Evolutionary conservation across 2,113 vertebrate species (phyloP), one percentile per base, ranked within the genome.

Genomic region (Macquaria ambigua): DNA sequence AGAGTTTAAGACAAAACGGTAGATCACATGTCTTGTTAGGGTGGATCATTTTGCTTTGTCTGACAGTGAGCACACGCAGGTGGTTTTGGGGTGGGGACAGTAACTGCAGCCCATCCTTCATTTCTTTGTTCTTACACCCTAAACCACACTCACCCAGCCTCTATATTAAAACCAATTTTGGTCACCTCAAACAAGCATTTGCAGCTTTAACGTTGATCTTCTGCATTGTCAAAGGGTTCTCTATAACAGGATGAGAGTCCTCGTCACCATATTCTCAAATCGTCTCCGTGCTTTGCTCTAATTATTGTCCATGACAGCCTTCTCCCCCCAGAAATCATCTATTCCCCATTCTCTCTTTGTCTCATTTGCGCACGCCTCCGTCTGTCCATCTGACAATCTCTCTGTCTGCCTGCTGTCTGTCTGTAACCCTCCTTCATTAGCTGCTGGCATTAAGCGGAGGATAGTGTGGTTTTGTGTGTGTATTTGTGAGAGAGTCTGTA

Each of bases 121-220:
- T 79, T 39, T 89, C 90, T 89, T 93, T 92, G 90, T 91, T 92
- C 87, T 82, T 82, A 39, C 21, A 70, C 62, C 39, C 62, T 37
- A 18, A 55, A 55, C 50, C 50, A 66, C 46, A 61, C 31, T 84
- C 28, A 81, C 10, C 55, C 16, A 61, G 20, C 63, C 16, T 0
- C 34, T 62, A 5, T 6, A 50, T 31, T 58, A 23, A 58, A 84
- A 70, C 4, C 12, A 6, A 23, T 59, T 71, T 55, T 11, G 68
- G 61, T 55, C 37, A 68, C 3, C 11, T 72, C 23, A 73, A 69
- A 63, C 46, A 53, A 71, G 71, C 5, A 61, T 79, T 23, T 66
- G 9, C 25, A 50, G n/a, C 21, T 69, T 69, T 71, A 14, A 56
- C 14, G 48, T 46, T 28, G 2, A 55, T 23, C 2, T 12, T 18